These are phyloP conservation scores for Lepidotrigona ventralis DNA, from an alignment of 1,140 invertebrate species.

Conservation along the genomic window DNA sequence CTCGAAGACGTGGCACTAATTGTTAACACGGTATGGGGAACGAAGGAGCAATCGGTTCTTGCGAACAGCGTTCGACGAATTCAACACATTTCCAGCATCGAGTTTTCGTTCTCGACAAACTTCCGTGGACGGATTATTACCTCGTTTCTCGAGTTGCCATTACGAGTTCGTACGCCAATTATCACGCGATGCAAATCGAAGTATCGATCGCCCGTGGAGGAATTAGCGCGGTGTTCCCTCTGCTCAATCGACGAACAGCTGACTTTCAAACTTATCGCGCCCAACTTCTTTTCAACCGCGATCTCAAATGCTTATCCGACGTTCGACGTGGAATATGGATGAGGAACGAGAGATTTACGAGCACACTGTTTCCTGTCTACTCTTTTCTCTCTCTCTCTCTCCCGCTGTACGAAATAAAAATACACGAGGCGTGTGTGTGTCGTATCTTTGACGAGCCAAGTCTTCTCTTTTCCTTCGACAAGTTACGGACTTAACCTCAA, in stretches of 20 bases:
- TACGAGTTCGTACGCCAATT: not conserved
- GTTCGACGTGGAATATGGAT: not conserved
- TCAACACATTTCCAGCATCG: not conserved
- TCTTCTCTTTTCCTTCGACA: not conserved
- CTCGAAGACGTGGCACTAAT: slow-evolving; percentile 38
- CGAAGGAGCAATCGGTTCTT: not conserved
- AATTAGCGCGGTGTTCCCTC: not conserved
- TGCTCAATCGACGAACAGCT: slow-evolving; percentile 8
- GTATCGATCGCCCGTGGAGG: not conserved
- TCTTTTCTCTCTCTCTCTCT: not conserved
- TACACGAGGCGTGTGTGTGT: not conserved
- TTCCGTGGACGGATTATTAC: not conserved
- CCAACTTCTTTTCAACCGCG: not conserved
- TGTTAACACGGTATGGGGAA: not conserved
- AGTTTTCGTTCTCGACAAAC: not conserved
- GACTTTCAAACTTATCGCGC: not conserved
- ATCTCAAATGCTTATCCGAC: not conserved
- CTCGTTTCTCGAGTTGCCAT: not conserved
- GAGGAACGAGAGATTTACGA: slow-evolving; percentile 33
- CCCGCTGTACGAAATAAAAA: not conserved
- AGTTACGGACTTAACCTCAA: not conserved
- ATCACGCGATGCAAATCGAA: not conserved
- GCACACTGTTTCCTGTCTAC: not conserved
- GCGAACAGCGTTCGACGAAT: not conserved
- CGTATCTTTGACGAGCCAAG: slow-evolving; percentile 7